Percentiles rank a stretch among this genome's conserved stretches.
Conservation (phyloP, 1,140 invertebrate species). For the Trinorchestia longiramus region DNA sequence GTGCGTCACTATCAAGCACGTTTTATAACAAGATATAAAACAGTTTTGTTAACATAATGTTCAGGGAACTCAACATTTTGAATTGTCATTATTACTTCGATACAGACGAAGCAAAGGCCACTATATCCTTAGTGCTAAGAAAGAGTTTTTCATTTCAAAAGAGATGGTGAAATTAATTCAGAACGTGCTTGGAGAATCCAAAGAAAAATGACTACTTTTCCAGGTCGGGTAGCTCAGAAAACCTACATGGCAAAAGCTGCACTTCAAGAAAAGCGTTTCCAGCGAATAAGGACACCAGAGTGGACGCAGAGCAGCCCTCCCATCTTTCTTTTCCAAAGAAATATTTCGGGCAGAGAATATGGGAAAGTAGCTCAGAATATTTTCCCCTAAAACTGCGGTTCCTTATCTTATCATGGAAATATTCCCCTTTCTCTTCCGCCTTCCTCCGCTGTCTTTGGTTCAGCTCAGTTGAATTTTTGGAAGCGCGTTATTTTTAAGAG, state of each 20-base stretch:
- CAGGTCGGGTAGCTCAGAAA: background rate
- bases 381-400: constrained; percentile 34
- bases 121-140: too few species aligned
- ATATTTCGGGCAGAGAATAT: constrained; percentile 24
- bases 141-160: too few species aligned
- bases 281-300: background rate
- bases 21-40: too few species aligned
- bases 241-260: background rate
- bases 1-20: too few species aligned
- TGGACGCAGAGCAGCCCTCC: background rate
- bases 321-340: constrained; percentile 22
- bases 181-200: too few species aligned
- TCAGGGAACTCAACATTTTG: too few species aligned
- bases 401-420: constrained; percentile 42
- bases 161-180: too few species aligned
- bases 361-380: constrained; percentile 38
- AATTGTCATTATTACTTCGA: too few species aligned
- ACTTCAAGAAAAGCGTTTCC: background rate
- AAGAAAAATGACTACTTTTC: background rate
- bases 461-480: constrained; percentile 11
- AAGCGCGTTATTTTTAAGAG: background rate
- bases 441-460: constrained; percentile 37
- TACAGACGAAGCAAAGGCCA: too few species aligned
- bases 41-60: too few species aligned
- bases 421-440: constrained; percentile 37